Percentiles rank a stretch among this genome's conserved stretches.
Evolutionary conservation across 2,888 invertebrate species (phyloP).

Genomic region (Odontomyia ornata): DNA sequence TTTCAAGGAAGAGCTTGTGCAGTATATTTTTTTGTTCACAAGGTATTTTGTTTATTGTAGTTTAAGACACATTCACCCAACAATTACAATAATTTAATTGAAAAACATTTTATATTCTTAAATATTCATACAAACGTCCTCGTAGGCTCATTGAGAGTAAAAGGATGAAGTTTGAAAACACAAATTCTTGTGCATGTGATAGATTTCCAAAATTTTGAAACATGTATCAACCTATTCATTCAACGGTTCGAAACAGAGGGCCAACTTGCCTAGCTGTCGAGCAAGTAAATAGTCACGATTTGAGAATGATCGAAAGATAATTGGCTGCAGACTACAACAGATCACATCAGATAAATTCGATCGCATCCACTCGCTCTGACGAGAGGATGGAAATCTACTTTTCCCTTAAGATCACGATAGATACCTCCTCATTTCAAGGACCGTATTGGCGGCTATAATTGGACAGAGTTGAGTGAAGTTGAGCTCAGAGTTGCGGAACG

Average conservation of each 20-base stretch:
- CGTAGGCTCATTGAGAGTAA: too few species aligned
- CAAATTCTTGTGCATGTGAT: too few species aligned
- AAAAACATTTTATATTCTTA: too few species aligned
- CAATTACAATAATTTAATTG: too few species aligned
- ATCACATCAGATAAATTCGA: slow-evolving; percentile 28
- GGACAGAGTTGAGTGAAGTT: slow-evolving; percentile 5
- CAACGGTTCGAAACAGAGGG: not conserved
- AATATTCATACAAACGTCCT: too few species aligned
- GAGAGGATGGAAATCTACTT: not conserved
- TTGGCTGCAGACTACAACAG: slow-evolving; percentile 24
- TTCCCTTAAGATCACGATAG: not conserved
- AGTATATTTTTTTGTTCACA: too few species aligned
- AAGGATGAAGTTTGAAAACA: too few species aligned
- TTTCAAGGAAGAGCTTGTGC: too few species aligned
- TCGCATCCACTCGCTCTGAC: not conserved
- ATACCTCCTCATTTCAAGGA: not conserved
- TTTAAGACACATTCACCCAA: too few species aligned
- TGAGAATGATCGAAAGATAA: slow-evolving; percentile 34
- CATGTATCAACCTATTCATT: not conserved
- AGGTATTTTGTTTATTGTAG: too few species aligned
- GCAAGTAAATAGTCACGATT: slow-evolving; percentile 38
- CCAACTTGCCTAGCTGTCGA: not conserved
- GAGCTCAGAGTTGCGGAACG: not conserved
- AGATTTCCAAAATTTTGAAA: not conserved
- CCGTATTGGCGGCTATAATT: slow-evolving; percentile 9